phyloP scores from a whole-genome alignment of 2,113 vertebrate genomes.

The Muscicapa adusta region DNA sequence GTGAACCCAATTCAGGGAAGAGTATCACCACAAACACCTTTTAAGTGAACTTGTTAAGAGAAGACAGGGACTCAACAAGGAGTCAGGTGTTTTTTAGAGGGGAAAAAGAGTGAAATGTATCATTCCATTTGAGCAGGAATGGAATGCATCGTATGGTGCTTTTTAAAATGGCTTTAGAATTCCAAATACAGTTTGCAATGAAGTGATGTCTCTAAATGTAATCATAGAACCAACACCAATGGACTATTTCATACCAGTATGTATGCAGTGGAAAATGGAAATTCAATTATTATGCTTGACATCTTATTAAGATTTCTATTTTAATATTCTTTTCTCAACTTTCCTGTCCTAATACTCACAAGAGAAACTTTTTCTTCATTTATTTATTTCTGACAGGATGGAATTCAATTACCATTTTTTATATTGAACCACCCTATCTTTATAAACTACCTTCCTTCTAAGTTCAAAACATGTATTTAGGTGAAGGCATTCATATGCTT shows the following conservation, averaged over 20 bases:
- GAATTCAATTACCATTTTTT: neutral
- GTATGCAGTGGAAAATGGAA: neutral
- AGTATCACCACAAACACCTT: neutral
- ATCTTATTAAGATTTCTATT: neutral
- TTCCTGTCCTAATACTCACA: neutral
- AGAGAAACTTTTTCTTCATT: neutral
- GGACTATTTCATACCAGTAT: neutral
- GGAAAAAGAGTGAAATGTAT: neutral
- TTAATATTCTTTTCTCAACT: neutral
- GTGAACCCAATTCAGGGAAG: fast-evolving
- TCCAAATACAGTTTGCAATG: neutral
- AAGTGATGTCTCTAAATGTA: slow-evolving; percentile 3
- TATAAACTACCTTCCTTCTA: neutral
- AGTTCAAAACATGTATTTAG: neutral
- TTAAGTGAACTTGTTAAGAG: neutral
- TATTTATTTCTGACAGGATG: neutral
- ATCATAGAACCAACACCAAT: neutral
- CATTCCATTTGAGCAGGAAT: neutral
- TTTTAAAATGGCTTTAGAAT: neutral
- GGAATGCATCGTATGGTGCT: neutral
- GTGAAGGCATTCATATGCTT: neutral
- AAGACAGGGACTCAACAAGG: fast-evolving
- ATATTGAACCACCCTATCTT: neutral
- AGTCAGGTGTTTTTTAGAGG: neutral
- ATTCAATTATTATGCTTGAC: neutral